Percentiles rank a stretch among this genome's conserved stretches.
Conservation (phyloP, 2,888 invertebrate species). For the Criorhina ranunculi region DNA sequence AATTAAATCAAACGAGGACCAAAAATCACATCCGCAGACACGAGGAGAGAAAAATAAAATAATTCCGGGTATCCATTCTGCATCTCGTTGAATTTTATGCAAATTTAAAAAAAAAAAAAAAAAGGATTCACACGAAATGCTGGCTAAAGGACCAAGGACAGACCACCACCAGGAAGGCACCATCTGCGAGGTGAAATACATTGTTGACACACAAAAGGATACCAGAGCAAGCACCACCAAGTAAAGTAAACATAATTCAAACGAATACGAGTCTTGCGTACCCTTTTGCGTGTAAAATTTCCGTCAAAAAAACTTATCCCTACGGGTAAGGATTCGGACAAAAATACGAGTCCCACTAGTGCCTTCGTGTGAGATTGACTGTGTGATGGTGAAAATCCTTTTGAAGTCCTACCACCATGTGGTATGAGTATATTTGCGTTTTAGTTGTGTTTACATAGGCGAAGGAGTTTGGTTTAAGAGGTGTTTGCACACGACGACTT, state of each 20-base stretch:
- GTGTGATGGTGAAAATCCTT: neutral
- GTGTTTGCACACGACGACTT: neutral
- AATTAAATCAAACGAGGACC: slow-evolving; percentile 3
- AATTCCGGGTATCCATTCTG: neutral
- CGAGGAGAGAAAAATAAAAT: neutral
- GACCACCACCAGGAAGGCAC: neutral
- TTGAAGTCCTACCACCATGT: neutral
- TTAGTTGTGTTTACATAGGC: neutral
- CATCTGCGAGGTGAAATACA: neutral
- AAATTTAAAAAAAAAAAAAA: neutral
- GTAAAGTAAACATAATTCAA: slow-evolving; percentile 13
- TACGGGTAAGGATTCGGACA: neutral
- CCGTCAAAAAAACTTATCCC: slow-evolving; percentile 1
- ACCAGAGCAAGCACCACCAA: neutral
- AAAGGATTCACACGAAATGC: no score
- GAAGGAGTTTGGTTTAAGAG: neutral
- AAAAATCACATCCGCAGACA: neutral
- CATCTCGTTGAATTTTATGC: slow-evolving; percentile 3
- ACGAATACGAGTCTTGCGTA: neutral
- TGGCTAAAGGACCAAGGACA: no score
- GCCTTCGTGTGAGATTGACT: neutral
- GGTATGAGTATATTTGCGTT: neutral
- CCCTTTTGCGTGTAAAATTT: slow-evolving; percentile 3
- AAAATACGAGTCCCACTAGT: slow-evolving; percentile 18
- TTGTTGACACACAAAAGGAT: slow-evolving; percentile 9